Conservation (phyloP, 2,888 invertebrate genomes). For the Lepas anatifera region DNA sequence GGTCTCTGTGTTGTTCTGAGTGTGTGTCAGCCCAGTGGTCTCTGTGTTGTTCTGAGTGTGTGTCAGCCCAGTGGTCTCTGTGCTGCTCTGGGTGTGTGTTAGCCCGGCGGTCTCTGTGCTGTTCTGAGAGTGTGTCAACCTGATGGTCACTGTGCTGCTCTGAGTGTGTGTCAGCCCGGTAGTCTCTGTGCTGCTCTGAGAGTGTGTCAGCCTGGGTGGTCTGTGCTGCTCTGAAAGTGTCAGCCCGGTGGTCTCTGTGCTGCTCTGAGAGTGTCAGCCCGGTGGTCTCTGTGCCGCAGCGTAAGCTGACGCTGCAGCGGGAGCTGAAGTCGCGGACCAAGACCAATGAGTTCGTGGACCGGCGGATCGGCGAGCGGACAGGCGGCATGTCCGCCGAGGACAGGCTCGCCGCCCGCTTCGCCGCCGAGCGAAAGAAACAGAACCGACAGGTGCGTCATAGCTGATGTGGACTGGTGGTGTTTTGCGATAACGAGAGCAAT, state of each 20-base stretch:
- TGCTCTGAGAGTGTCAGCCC: background rate
- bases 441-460: conserved; percentile 42
- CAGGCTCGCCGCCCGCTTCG: conserved; percentile 65
- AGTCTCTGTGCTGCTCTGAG: conserved; percentile 21
- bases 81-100: no score
- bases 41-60: no score
- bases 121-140: no score
- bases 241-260: no score
- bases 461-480: no score
- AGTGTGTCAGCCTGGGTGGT: no score
- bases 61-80: no score
- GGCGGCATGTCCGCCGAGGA: conserved; percentile 55
- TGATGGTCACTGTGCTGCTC: no score
- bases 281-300: conserved; percentile 34
- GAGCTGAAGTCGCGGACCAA: conserved; percentile 75
- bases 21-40: no score
- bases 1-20: no score
- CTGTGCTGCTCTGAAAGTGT: no score
- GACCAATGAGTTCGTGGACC: conserved; percentile 71
- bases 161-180: background rate
- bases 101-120: no score
- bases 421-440: conserved; percentile 58
- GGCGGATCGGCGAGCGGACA: conserved; percentile 62
- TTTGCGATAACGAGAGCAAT: conserved; percentile 27
- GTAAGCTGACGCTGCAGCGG: conserved; percentile 72